Conservation (phyloP, 2,888 invertebrate genomes). For the Merodon equestris region DNA sequence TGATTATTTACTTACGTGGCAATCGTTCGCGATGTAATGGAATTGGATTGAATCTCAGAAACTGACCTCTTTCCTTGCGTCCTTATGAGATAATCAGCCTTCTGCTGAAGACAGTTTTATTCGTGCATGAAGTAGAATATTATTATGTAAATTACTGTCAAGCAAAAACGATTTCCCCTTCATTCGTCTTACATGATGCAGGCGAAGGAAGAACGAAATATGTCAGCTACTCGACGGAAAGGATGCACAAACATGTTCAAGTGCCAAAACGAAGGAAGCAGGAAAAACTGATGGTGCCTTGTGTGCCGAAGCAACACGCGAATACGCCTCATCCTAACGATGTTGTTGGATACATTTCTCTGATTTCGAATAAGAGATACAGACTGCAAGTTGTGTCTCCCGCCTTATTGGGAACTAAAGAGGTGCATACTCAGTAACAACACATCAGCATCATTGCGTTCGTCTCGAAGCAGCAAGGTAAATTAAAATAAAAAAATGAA, state of each 20-base stretch:
- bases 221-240: slow-evolving; percentile 64
- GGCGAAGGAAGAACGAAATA: slow-evolving; percentile 37
- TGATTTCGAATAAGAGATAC: slow-evolving; percentile 57
- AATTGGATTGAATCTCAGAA: slow-evolving; percentile 40
- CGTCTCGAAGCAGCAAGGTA: slow-evolving; percentile 10
- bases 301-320: slow-evolving; percentile 2
- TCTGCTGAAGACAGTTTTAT: slow-evolving; percentile 47
- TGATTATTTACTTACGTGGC: neutral
- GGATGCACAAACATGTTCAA: slow-evolving; percentile 67
- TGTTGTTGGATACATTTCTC: slow-evolving; percentile 25
- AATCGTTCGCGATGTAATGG: slow-evolving; percentile 17
- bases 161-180: slow-evolving; percentile 54
- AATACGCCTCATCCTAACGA: slow-evolving; percentile 8
- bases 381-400: neutral
- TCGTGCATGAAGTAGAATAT: slow-evolving; percentile 41
- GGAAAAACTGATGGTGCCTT: neutral
- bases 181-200: slow-evolving; percentile 15
- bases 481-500: neutral
- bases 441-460: slow-evolving; percentile 24
- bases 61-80: slow-evolving; percentile 46
- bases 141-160: slow-evolving; percentile 76
- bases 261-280: slow-evolving; percentile 63
- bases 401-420: slow-evolving; percentile 39
- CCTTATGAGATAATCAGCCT: slow-evolving; percentile 34
- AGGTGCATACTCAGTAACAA: slow-evolving; percentile 1